Evolutionary conservation across 2,113 vertebrate genomes (phyloP), one percentile per base, ranked within the genome.

Genomic region (Microtus montanus): DNA sequence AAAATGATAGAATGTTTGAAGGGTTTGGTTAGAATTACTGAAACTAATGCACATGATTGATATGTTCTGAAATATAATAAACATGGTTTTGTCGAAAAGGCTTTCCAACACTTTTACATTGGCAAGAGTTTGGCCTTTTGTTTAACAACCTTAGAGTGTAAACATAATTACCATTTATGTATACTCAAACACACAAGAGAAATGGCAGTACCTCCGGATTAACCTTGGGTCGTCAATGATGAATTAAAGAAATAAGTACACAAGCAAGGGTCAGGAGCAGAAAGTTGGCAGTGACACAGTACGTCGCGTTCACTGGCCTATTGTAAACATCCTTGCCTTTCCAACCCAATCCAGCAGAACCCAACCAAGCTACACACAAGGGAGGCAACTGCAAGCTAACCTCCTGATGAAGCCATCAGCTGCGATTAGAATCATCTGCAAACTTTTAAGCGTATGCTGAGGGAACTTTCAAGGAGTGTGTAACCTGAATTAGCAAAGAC

Each of bases 401-500:
- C 86, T 94, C 61, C 83, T 90, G 93, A 95, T 74, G 94, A 90
- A 95, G 26, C 66, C 92, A 94, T 97, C 96, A 93, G 77, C 83
- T 47, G 54, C 41, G 87, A 89, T 95, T 96, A 88, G 96, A 95
- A 96, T 96, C 85, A 66, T 79, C 92, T 90, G 80, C 70, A 94
- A 90, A 95, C 92, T 71, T 94, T 91, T 24, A 14, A 85, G 73
- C 78, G 93, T 96, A 66, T 54, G 47, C 70, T 94, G 93, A 95
- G 93, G 94, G 91, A 91, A 92, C 73, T 88, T 93, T 83, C 82
- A 93, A 95, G 77, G 82, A 94, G 47, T 90, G 3, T 84, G 17
- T 79, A 96, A 96, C 92, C 93, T 98, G 93, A 95, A 96, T 97
- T 93, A 93, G 93, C 92, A 96, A 94, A 97, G 89, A 86, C 82